Evolutionary conservation across 2,797 vertebrate genomes (phyloP), one percentile per base, ranked within the genome.

Genomic region (Rhodeus uyekii): DNA sequence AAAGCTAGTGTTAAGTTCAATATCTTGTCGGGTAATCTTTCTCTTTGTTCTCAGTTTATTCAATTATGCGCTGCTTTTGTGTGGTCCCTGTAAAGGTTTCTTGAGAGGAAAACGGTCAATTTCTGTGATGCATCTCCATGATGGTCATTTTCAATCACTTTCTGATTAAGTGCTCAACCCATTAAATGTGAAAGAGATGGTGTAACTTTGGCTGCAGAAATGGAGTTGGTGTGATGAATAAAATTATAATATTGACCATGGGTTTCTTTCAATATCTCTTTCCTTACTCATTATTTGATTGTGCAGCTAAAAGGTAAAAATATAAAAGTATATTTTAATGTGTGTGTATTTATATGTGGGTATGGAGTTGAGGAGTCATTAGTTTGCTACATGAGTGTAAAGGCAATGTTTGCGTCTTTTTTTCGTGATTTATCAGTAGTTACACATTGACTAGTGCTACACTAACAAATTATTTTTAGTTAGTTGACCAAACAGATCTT

Each of bases 341-440:
- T n/a, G n/a, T n/a, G n/a, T n/a, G n/a, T n/a, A n/a, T n/a, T n/a
- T n/a, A 19, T 44, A 44, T 46, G 22, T 48, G 9, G 12, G 7
- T 46, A 22, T 32, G 29, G 69, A n/a, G 34, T 50, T 50, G n/a
- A 13, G 19, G 14, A 5, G 44, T 32, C 19, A 63, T 6, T 18
- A 32, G 10, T 32, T 76, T 67, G 34, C 14, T 24, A 3, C 34
- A 55, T 53, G 8, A 29, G 42, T 77, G 2, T 36, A 64, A 42
- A 77, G 13, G 18, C 22, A 64, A 7, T 76, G 5, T 61, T 44
- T 22, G 38, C 24, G 32, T 61, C 18, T 61, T 75, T 75, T 75
- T 75, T 7, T 16, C 10, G 8, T 29, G 58, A 39, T 76, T 64
- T 46, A 34, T 50, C 74, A 44, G 75, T 48, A 76, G 75, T 48